Evolutionary conservation across 2,797 vertebrate genomes (phyloP).

Genomic region (Labeo calbasu): DNA sequence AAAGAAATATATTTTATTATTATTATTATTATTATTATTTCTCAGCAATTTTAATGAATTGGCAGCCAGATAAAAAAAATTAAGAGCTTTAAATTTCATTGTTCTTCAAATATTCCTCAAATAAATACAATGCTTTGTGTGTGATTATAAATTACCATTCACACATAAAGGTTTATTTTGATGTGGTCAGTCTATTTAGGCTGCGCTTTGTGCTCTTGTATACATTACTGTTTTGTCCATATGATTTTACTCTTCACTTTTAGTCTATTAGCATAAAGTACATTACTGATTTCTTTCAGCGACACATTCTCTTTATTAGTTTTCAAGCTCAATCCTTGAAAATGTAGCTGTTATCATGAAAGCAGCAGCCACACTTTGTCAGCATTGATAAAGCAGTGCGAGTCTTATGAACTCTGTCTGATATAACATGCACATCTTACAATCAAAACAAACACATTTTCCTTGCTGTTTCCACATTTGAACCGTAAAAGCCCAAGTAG

Average conservation of each 20-base stretch:
- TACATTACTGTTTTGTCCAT: not conserved
- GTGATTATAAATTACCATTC: not conserved
- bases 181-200: not conserved
- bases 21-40: no score
- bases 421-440: conserved; percentile 3
- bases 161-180: not conserved
- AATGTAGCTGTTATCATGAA: conserved; percentile 44
- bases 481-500: not conserved
- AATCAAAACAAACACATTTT: conserved; percentile 33
- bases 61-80: not conserved
- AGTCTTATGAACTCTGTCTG: conserved; percentile 11
- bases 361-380: conserved; percentile 33
- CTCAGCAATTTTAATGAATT: no score
- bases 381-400: conserved; percentile 27
- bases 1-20: no score
- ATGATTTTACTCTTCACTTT: not conserved
- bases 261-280: not conserved
- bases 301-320: conserved; percentile 29
- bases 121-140: not conserved
- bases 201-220: not conserved
- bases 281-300: conserved; percentile 11
- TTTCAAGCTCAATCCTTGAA: conserved; percentile 9
- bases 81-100: not conserved
- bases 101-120: not conserved
- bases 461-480: conserved; percentile 8